A percentile compares a stretch with the other conserved stretches of the same genome.
Evolutionary conservation across 2,888 invertebrate species (phyloP).

Genomic region (Yponomeuta evonymella): DNA sequence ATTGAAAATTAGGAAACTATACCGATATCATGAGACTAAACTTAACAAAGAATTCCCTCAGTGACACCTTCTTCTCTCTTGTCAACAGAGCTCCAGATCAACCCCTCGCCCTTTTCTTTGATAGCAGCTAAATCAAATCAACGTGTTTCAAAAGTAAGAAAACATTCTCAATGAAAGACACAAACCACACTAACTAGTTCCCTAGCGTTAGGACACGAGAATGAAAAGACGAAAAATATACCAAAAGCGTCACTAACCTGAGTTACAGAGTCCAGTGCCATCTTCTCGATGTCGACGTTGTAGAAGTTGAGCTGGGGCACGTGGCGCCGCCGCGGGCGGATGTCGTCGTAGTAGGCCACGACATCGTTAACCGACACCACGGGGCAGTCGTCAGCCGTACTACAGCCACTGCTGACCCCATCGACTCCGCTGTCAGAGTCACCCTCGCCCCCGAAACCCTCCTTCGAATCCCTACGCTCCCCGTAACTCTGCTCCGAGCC

Average conservation of each 20-base stretch:
- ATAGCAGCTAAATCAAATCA: not conserved
- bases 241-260: constrained; percentile 44
- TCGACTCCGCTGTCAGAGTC: constrained; percentile 75
- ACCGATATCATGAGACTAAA: no score
- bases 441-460: constrained; percentile 62
- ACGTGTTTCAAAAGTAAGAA: no score
- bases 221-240: no score
- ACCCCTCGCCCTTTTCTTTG: no score
- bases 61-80: no score
- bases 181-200: no score
- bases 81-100: no score
- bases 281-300: constrained; percentile 62
- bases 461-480: constrained; percentile 63
- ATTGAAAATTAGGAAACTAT: no score
- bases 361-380: constrained; percentile 72
- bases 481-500: constrained; percentile 66
- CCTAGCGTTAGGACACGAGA: no score
- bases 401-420: constrained; percentile 76
- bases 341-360: constrained; percentile 68
- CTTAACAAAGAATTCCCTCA: no score
- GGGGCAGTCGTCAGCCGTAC: constrained; percentile 74
- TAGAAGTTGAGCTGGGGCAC: constrained; percentile 69
- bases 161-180: no score
- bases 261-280: constrained; percentile 56
- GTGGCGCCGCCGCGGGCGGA: constrained; percentile 57